Conservation (phyloP, 2,888 invertebrate species). For the Cheilosia pagana region DNA sequence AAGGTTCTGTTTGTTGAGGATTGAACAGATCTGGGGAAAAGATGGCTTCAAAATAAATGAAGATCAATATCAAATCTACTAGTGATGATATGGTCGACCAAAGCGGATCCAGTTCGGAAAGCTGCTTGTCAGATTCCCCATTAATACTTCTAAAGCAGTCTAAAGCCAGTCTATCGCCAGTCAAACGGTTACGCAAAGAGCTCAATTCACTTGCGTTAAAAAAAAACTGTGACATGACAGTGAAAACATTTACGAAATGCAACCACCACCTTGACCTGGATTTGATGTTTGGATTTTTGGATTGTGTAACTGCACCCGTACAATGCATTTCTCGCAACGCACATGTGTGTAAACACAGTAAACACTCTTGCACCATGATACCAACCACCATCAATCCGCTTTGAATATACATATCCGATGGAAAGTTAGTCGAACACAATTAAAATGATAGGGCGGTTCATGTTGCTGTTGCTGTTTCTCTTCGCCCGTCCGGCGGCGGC, state of each 20-base stretch:
- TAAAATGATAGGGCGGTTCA: conserved; percentile 64
- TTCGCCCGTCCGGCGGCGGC: neutral
- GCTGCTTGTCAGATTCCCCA: no score
- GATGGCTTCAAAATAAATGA: no score
- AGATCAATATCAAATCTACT: no score
- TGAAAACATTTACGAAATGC: conserved; percentile 16
- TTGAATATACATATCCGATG: conserved; percentile 7
- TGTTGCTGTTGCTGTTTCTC: conserved; percentile 53
- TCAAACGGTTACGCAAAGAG: no score
- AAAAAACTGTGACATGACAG: neutral
- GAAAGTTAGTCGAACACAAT: conserved; percentile 51
- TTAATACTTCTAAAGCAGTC: no score
- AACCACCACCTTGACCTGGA: conserved; percentile 47
- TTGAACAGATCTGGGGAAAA: no score
- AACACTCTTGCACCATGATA: conserved; percentile 5
- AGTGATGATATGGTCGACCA: no score
- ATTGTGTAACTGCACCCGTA: conserved; percentile 31
- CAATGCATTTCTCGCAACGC: neutral
- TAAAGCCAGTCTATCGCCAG: no score
- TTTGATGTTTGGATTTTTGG: conserved; percentile 48
- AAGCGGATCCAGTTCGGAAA: no score
- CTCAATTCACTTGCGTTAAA: no score
- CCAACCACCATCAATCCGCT: conserved; percentile 18
- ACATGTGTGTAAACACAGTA: conserved; percentile 60
- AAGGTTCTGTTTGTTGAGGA: no score